phyloP scores from a whole-genome alignment of 1,140 invertebrate genomes.

The Brevipalpus yothersi region DNA sequence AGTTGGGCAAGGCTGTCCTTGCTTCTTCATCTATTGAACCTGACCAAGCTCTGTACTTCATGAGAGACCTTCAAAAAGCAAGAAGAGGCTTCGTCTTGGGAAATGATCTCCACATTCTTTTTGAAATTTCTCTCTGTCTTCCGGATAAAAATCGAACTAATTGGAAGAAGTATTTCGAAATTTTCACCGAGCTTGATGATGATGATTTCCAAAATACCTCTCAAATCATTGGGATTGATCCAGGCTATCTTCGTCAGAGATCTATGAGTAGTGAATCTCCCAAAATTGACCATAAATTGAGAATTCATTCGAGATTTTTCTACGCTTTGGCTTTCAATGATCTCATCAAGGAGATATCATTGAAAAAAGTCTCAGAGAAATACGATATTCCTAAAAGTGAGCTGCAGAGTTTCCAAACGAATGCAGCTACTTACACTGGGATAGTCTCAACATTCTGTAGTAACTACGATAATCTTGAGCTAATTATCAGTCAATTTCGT shows the following conservation, averaged over 20 bases:
- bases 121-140: conserved; percentile 36
- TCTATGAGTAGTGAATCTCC: too few species aligned
- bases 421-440: conserved; percentile 85
- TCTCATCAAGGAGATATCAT: conserved; percentile 64
- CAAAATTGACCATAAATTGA: background rate
- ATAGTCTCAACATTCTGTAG: conserved; percentile 80
- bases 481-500: conserved; percentile 76
- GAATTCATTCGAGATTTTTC: conserved; percentile 41
- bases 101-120: conserved; percentile 80
- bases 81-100: conserved; percentile 70
- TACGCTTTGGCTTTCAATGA: conserved; percentile 73
- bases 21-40: conserved; percentile 76
- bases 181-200: background rate
- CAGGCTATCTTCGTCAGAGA: background rate
- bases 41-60: conserved; percentile 60
- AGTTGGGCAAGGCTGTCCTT: conserved; percentile 68
- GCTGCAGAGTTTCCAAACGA: conserved; percentile 70
- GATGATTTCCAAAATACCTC: background rate
- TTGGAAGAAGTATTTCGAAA: background rate
- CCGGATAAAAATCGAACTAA: background rate
- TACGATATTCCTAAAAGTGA: conserved; percentile 65
- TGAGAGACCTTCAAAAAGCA: conserved; percentile 71
- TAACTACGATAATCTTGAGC: conserved; percentile 67
- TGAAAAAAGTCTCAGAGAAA: conserved; percentile 48
- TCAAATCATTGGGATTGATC: background rate